Conservation (phyloP, 2,888 invertebrate genomes). For the Agrochola lychnidis region DNA sequence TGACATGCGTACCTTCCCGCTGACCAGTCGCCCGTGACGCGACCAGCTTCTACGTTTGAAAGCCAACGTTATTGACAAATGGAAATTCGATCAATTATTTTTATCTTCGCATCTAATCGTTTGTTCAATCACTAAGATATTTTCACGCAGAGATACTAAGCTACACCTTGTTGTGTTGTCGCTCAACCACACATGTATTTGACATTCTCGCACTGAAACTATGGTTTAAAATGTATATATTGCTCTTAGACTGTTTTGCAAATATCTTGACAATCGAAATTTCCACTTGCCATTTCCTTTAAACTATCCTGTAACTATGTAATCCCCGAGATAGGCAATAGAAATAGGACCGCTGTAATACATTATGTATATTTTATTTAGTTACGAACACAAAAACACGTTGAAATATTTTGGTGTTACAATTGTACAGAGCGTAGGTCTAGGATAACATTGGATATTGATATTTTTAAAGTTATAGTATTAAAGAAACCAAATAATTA, state of each 20-base stretch:
- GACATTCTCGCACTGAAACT: constrained; percentile 24
- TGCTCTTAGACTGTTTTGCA: constrained; percentile 26
- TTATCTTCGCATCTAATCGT: constrained; percentile 11
- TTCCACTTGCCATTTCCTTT: constrained; percentile 37
- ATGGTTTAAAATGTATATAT: constrained; percentile 51
- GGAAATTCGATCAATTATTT: constrained; percentile 46
- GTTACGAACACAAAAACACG: constrained; percentile 24
- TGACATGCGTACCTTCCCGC: constrained; percentile 32
- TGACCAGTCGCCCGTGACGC: constrained; percentile 2
- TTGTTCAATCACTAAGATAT: constrained; percentile 15
- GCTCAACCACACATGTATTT: constrained; percentile 15
- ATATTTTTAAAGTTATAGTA: constrained; percentile 57
- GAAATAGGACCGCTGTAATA: constrained; percentile 24
- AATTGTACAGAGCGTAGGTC: constrained; percentile 50
- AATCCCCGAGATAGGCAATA: constrained; percentile 47
- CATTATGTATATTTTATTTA: constrained; percentile 34
- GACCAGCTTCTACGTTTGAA: not conserved
- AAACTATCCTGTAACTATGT: not conserved
- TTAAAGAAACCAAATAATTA: constrained; percentile 62
- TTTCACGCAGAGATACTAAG: not conserved
- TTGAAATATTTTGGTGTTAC: constrained; percentile 35
- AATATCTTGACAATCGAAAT: constrained; percentile 26
- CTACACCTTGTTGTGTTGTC: constrained; percentile 7
- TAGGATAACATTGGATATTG: constrained; percentile 52
- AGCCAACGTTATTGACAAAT: constrained; percentile 38